Base-by-base conservation (phyloP, 2,888 invertebrate genomes). In the Ditula angustiorana region DNA sequence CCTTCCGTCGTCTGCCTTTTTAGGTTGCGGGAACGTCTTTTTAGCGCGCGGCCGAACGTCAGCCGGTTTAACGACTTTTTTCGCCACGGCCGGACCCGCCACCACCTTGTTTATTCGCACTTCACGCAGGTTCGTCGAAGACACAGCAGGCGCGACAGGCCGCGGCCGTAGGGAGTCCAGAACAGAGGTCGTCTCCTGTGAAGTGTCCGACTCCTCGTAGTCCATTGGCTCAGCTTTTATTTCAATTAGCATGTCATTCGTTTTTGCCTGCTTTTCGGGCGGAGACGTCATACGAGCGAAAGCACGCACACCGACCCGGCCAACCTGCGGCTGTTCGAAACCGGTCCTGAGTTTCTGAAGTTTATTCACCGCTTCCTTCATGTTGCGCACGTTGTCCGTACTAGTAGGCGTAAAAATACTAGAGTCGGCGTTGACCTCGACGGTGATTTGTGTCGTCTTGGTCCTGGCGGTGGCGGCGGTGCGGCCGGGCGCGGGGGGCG, bases 201-300 rank as follows among this genome's bases (percentile, higher is more conserved):
- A 86, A 3, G 88, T 71, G 0, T 89, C 89, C 0, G 76, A 70
- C 8, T 93, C 92, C 5, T 92, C 92, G 0, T 83, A 67, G 13
- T 93, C 93, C 8, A 90, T 80, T 0, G 92, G 91, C 61, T 93
- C 92, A 0, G 87, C 72, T 71, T 93, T 93, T 13, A 92, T 85
- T 71, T 92, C 91, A 0, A 92, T 82, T 67, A 84, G 78, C 1
- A 88, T 78, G 47, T 83, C 79, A 30, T 76, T 77, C 3, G 10
- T 47, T 19, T 13, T 70, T 61, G 58, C 30, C 49, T 69, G 63
- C 53, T 69, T 56, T 8, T 74, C 70, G 0, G 68, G 68, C 16
- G 85, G 82, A 56, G 91, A 88, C 55, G 84, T 81, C 84, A 92
- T 90, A 2, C 92, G 80, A 0, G 92, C 92, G 68, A 92, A 92